Conservation (phyloP, 2,888 invertebrate genomes). For the Philhelius pedissequus region DNA sequence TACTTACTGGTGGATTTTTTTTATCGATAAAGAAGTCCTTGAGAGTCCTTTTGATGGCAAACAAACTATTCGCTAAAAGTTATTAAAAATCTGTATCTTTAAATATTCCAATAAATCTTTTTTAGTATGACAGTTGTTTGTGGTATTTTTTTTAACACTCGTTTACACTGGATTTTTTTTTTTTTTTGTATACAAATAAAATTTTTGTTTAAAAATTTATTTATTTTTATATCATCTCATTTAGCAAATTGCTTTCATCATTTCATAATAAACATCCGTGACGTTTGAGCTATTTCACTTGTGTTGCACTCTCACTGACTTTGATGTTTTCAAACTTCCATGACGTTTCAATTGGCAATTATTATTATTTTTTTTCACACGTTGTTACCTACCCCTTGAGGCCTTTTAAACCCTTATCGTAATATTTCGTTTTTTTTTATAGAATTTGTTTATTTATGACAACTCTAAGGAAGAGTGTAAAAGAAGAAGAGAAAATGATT, state of each 20-base stretch:
- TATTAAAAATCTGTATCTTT: background rate
- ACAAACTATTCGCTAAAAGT: background rate
- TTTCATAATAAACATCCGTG: background rate
- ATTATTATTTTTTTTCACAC: background rate
- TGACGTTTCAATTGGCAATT: constrained; percentile 22
- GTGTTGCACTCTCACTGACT: constrained; percentile 1
- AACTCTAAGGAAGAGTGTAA: background rate
- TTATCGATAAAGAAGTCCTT: background rate
- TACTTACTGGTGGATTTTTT: constrained; percentile 8
- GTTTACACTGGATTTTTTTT: constrained; percentile 8
- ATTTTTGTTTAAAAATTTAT: constrained; percentile 1
- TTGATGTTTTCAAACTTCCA: background rate
- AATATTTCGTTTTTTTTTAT: background rate
- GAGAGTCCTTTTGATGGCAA: background rate
- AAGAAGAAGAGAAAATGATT: background rate
- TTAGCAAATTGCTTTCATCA: constrained; percentile 14
- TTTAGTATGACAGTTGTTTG: background rate
- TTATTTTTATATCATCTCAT: constrained; percentile 11
- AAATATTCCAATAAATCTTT: constrained; percentile 14
- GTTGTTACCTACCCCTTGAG: background rate
- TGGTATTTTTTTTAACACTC: background rate
- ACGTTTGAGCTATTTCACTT: background rate
- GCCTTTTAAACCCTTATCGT: background rate
- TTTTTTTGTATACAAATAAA: background rate
- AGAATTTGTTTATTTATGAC: constrained; percentile 5